Base-by-base conservation (phyloP, 2,888 invertebrate species). In the Pachydiplax longipennis region DNA sequence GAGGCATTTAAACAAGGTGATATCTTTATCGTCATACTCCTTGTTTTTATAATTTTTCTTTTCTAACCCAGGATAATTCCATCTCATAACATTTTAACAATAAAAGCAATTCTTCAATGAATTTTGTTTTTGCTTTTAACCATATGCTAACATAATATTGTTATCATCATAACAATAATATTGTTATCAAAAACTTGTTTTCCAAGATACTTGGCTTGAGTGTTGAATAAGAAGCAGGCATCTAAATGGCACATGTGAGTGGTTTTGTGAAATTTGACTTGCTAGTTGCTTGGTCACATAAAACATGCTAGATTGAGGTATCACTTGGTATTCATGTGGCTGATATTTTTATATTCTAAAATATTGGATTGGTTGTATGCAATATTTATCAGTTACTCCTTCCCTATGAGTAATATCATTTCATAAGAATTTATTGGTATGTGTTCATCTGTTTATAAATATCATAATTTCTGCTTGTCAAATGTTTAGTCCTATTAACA, bases 281-380 rank as follows among this genome's bases (percentile, higher is more conserved):
- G 53, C 65, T 65, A 31, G 18, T 31, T 13, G 37, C 35, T 87
- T 87, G 31, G 22, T 73, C 31, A 31, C 25, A 31, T 31, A 13
- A 31, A 25, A 73, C 25, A 61, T 87, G 61, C 65, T 65, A 87
- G 87, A 87, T 87, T 87, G 87, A 87, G 87, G 87, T 87, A 87
- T 87, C 87, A 87, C 87, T 61, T 15, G 37, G 87, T n/a, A 61
- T 37, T 40, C 35, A 87, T 58, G 61, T 87, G 87, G 61, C 87
- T 61, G 61, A 87, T 61, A 61, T 61, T 73, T 37, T 37, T 61
- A 61, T 61, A 35, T 87, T 37, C 22, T n/a, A 25, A 83, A 83
- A 31, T 25, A 61, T 87, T 61, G 58, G 18, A 87, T 61, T 58
- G 61, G 58, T 87, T 87, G 35, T 83, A 58, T 65, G 58, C 31